phyloP scores from a whole-genome alignment of 2,113 vertebrate species.

The Chrysochloris asiatica region DNA sequence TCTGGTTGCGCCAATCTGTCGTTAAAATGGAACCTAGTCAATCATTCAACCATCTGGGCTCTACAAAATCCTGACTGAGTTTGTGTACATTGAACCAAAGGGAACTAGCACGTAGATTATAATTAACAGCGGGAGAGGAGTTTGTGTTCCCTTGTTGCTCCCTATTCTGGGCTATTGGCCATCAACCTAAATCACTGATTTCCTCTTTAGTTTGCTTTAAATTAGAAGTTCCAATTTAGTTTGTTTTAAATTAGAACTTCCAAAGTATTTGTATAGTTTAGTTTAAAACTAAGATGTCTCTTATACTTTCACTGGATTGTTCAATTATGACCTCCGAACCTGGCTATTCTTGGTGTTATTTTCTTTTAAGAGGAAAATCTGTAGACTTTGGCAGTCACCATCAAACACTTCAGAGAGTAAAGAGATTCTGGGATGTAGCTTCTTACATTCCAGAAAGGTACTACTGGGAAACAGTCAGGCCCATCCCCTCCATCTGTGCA shows the following conservation, averaged over 20 bases:
- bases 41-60: slow-evolving; percentile 68
- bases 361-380: background rate
- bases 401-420: slow-evolving; percentile 1
- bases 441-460: slow-evolving; percentile 27
- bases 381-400: background rate
- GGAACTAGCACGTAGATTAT: slow-evolving; percentile 44
- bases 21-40: slow-evolving; percentile 50
- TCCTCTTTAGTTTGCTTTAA: background rate
- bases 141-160: background rate
- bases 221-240: too few species aligned
- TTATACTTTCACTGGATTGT: background rate
- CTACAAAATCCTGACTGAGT: slow-evolving; percentile 37
- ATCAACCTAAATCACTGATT: slow-evolving; percentile 1
- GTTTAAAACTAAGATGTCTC: background rate
- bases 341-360: background rate
- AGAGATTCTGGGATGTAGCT: slow-evolving; percentile 13
- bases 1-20: slow-evolving; percentile 46
- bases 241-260: slow-evolving; percentile 23
- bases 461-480: background rate
- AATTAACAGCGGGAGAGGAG: slow-evolving; percentile 65
- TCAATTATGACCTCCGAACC: background rate
- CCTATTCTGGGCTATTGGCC: slow-evolving; percentile 53
- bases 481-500: slow-evolving; percentile 57
- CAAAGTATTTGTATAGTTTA: background rate
- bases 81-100: slow-evolving; percentile 68